Evolutionary conservation across 1,140 invertebrate genomes (phyloP), one percentile per base, ranked within the genome.

Genomic region (Bradysia coprophila): DNA sequence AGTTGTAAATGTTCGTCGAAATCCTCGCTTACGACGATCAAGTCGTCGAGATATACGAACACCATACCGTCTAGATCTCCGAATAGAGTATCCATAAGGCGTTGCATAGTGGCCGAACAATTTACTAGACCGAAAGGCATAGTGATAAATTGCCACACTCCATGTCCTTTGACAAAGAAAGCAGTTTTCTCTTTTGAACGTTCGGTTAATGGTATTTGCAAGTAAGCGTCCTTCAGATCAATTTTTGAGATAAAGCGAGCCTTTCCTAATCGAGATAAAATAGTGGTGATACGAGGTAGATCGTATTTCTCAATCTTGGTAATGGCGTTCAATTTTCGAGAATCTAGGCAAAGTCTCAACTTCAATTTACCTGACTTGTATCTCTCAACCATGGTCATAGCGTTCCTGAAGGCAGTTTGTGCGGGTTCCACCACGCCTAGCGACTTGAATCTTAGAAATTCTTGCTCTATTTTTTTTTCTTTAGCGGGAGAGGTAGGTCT

Each of bases 121-220:
- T 49, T 49, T 19, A 31, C 41, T 21, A 46, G 57, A 61, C 40
- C 45, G 21, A 49, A 46, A 2, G 41, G 45, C 45, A 49, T 49
- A 1, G 22, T 40, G 1, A n/a, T 42, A 22, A 44, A 47, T 36
- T 55, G 46, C 41, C 46, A 63, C 6, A 58, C 45, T 8, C 53
- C 55, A 34, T 52, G 47, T 20, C 54, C 53, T 21, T 49, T 53
- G 1, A 59, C 50, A 6, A 46, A 47, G 47, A 67, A 66, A 2
- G 54, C 60, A 1, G 64, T 67, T 43, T 54, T 51, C 41, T 48
- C 48, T 16, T 42, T 40, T 15, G 51, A 50, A 10, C 20, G 16
- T n/a, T 39, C 19, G 4, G 23, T 34, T 16, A 49, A 41, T 11
- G 45, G 43, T n/a, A 49, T 49, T 38, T 50, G 47, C 38, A 39